These are phyloP conservation scores for Helogale parvula DNA, from an alignment of 2,113 vertebrate species.

Conservation along the genomic window DNA sequence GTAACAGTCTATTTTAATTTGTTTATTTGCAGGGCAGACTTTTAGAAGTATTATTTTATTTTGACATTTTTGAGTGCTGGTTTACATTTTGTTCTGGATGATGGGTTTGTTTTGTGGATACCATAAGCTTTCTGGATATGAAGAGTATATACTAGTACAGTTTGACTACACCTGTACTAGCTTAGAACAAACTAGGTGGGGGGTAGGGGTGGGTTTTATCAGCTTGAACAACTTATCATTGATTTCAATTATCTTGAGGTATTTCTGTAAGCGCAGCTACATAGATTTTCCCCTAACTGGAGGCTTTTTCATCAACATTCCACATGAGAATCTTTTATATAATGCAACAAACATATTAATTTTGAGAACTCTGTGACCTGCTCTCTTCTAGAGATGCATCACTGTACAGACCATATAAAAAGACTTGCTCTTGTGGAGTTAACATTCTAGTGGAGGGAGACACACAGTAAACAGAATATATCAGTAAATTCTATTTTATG, in stretches of 20 bases:
- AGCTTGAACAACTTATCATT: not conserved
- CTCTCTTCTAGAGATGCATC: not conserved
- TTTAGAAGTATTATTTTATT: constrained; percentile 42
- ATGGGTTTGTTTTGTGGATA: constrained; percentile 2
- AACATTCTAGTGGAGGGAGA: not conserved
- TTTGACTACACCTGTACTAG: not conserved
- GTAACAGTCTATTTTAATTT: not conserved
- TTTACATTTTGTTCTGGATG: constrained; percentile 34
- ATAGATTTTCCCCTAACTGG: constrained; percentile 15
- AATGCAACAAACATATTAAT: not conserved
- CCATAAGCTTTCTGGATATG: not conserved
- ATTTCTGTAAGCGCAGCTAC: not conserved
- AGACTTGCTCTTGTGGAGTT: not conserved
- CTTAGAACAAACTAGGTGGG: constrained; percentile 16
- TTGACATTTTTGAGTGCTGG: constrained; percentile 19
- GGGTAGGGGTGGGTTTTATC: not conserved
- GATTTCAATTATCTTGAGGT: constrained; percentile 23
- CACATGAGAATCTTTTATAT: not conserved
- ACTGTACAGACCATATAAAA: not conserved
- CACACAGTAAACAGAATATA: not conserved
- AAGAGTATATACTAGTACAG: not conserved
- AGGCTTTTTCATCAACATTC: not conserved
- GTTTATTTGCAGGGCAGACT: not conserved
- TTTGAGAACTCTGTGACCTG: not conserved
- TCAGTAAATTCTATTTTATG: not conserved